Evolutionary conservation across 2,113 vertebrate genomes (phyloP).

Genomic region (Eulemur rufifrons): DNA sequence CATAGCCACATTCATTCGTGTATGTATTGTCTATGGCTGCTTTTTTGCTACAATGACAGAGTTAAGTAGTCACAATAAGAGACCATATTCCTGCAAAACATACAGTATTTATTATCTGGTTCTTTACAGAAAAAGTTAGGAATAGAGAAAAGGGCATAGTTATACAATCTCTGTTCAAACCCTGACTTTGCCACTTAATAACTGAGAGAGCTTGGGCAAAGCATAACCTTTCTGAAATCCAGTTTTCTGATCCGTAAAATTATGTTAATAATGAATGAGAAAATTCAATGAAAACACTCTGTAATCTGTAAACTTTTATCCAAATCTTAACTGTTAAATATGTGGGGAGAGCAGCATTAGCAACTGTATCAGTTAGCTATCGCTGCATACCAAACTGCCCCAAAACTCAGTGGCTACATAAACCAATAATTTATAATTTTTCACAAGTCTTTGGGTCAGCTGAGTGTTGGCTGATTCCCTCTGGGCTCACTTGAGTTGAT

Average conservation of each 20-base stretch:
- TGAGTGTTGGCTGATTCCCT: background rate
- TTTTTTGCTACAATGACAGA: background rate
- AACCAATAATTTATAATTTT: conserved; percentile 2
- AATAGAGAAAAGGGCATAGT: background rate
- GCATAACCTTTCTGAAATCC: conserved; percentile 1
- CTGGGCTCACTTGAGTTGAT: background rate
- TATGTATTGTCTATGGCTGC: background rate
- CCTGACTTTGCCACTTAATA: background rate
- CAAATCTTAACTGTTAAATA: background rate
- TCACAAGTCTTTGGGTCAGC: background rate
- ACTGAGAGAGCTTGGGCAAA: background rate
- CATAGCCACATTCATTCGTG: background rate
- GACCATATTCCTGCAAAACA: background rate
- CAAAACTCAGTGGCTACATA: background rate
- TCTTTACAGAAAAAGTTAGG: background rate
- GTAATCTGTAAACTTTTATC: background rate
- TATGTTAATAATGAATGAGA: background rate
- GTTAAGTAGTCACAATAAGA: background rate
- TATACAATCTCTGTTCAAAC: conserved; percentile 1
- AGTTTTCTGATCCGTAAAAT: background rate
- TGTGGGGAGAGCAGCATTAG: background rate
- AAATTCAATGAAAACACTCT: background rate
- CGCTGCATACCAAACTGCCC: background rate
- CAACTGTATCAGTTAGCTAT: background rate
- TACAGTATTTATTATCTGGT: background rate